Conservation (phyloP, 2,888 invertebrate genomes). For the Drosophila cracens region DNA sequence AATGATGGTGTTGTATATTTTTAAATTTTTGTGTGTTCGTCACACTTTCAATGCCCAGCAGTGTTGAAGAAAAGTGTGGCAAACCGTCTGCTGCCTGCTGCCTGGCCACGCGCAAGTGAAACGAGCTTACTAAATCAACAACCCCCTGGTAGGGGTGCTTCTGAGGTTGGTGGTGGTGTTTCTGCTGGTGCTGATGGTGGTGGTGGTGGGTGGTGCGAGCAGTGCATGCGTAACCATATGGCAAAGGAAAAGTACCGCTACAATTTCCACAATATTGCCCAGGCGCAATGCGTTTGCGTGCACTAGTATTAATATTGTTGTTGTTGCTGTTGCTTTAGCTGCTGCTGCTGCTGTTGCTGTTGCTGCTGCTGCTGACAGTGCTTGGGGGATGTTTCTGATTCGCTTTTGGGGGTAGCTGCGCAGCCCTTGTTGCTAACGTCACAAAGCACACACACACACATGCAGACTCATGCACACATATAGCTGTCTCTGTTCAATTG, state of each 20-base stretch:
- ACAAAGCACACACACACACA: conserved; percentile 10
- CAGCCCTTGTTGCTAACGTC: conserved; percentile 40
- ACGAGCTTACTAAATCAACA: conserved; percentile 51
- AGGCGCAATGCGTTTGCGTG: conserved; percentile 62
- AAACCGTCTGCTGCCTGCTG: conserved; percentile 11
- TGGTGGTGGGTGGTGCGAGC: conserved; percentile 58
- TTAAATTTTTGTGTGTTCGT: not conserved
- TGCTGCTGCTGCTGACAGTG: conserved; percentile 11
- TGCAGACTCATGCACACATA: not conserved
- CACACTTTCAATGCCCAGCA: conserved; percentile 28
- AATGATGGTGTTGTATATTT: not conserved
- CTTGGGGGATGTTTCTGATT: conserved; percentile 53
- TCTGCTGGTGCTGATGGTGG: conserved; percentile 2
- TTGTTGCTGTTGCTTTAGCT: conserved; percentile 8
- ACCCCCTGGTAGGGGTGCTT: conserved; percentile 34
- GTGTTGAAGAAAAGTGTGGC: conserved; percentile 30
- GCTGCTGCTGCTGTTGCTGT: not conserved
- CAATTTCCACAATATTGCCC: conserved; percentile 27
- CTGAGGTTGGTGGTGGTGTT: conserved; percentile 22
- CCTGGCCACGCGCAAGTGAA: conserved; percentile 70
- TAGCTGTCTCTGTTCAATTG: conserved; percentile 35
- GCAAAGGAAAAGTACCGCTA: conserved; percentile 7
- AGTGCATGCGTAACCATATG: conserved; percentile 73
- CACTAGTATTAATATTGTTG: conserved; percentile 31
- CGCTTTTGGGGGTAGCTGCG: conserved; percentile 62